A percentile compares a stretch with the other conserved stretches of the same genome.
These are phyloP conservation scores for Selenia dentaria DNA, from an alignment of 2,888 invertebrate genomes.

Conservation along the genomic window DNA sequence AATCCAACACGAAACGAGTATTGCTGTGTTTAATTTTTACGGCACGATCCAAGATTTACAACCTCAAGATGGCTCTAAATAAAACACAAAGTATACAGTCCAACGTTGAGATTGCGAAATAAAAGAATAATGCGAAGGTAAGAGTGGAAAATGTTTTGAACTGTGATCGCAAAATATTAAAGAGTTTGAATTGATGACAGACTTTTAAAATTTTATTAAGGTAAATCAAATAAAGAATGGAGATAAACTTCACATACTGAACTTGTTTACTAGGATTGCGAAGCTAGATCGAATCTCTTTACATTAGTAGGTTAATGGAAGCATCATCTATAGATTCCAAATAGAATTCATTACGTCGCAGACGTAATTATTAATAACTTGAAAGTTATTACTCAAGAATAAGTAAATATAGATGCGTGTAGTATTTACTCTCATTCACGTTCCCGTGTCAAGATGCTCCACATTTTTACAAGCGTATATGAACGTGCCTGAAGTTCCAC, in stretches of 20 bases:
- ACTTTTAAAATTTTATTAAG: conserved; percentile 2
- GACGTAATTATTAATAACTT: too few species aligned
- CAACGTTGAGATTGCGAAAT: conserved; percentile 38
- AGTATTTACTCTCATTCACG: conserved; percentile 26
- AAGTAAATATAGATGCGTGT: conserved; percentile 1
- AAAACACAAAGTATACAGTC: conserved; percentile 37
- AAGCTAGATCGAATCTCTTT: background rate
- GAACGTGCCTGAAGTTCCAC: conserved; percentile 15
- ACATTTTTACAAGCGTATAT: conserved; percentile 19
- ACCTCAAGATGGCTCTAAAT: conserved; percentile 42
- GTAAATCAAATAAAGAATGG: conserved; percentile 1
- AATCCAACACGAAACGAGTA: conserved; percentile 54
- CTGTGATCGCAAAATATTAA: conserved; percentile 4
- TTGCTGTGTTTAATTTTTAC: conserved; percentile 55
- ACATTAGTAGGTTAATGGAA: background rate
- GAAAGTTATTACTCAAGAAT: conserved; percentile 9
- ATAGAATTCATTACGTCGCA: conserved; percentile 2
- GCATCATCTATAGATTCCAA: background rate
- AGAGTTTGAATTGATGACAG: conserved; percentile 5
- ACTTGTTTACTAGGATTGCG: background rate
- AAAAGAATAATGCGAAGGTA: conserved; percentile 39
- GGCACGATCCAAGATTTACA: conserved; percentile 55
- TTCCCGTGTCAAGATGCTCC: conserved; percentile 22
- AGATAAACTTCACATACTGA: background rate
- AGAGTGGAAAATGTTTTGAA: conserved; percentile 32